phyloP scores from a whole-genome alignment of 2,888 invertebrate species.

The Eristalis intricaria region DNA sequence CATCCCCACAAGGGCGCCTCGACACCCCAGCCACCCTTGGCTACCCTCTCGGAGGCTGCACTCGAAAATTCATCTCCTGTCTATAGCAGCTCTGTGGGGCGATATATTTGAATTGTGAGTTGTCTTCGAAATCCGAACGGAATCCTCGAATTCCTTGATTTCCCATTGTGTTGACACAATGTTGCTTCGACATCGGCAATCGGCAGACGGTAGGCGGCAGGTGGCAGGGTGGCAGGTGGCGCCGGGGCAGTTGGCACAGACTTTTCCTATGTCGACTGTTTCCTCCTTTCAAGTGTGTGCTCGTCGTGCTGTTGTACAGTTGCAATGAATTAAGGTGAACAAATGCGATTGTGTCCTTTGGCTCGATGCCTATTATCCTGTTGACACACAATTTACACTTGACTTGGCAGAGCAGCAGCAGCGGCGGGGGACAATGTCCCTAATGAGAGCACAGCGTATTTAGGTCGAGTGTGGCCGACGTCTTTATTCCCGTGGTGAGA shows the following conservation, averaged over 20 bases:
- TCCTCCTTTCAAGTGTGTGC: constrained; percentile 3
- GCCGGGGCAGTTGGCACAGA: background rate
- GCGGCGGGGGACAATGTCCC: background rate
- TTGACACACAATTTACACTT: constrained; percentile 6
- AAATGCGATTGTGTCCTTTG: constrained; percentile 10
- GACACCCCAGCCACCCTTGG: background rate
- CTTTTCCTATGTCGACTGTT: background rate
- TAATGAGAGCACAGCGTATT: background rate
- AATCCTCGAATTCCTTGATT: background rate
- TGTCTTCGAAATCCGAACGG: background rate
- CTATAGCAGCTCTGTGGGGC: background rate
- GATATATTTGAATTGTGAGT: constrained; percentile 9
- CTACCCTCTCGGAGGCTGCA: no score
- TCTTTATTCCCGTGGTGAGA: background rate
- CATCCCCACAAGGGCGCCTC: background rate
- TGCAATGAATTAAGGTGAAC: constrained; percentile 12
- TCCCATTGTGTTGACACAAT: background rate
- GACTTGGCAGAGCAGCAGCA: background rate
- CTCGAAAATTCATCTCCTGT: background rate
- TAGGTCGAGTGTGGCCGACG: background rate
- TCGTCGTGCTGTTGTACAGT: background rate
- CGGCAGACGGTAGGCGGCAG: background rate
- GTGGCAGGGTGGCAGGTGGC: background rate
- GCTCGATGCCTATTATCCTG: background rate
- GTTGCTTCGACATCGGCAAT: background rate